These are phyloP conservation scores for Atractosteus spatula DNA, from an alignment of 2,113 vertebrate genomes.

Conservation along the genomic window DNA sequence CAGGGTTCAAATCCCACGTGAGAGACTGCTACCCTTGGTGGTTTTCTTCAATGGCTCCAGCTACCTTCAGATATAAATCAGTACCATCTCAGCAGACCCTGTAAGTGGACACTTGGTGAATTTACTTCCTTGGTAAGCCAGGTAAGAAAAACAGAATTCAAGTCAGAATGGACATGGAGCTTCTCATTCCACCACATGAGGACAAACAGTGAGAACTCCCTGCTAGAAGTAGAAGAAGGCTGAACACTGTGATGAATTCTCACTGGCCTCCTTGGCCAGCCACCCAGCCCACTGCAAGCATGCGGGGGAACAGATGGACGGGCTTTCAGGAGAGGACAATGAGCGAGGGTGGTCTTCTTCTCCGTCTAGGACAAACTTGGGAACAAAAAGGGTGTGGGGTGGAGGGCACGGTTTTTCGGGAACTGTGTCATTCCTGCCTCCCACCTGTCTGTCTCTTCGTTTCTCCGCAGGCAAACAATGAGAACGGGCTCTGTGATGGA, in stretches of 20 bases:
- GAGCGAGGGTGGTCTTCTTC: constrained; percentile 1
- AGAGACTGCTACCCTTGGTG: too few species aligned
- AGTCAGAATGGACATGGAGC: not conserved
- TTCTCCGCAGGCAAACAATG: constrained; percentile 13
- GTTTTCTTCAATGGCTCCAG: too few species aligned
- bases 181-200: not conserved
- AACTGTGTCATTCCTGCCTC: constrained; percentile 29
- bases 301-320: constrained; percentile 57
- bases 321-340: constrained; percentile 39
- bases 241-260: too few species aligned
- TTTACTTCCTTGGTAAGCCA: constrained; percentile 12
- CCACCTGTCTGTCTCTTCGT: constrained; percentile 44
- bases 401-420: constrained; percentile 38
- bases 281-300: constrained; percentile 11
- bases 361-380: constrained; percentile 10
- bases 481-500: constrained; percentile 8
- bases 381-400: constrained; percentile 31
- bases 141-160: not conserved
- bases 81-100: too few species aligned
- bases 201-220: not conserved
- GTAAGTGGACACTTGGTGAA: too few species aligned
- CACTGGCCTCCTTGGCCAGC: not conserved
- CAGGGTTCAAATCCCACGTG: too few species aligned
- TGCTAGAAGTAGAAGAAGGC: too few species aligned
- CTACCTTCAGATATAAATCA: too few species aligned